A percentile compares a stretch with the other conserved stretches of the same genome.
phyloP scores from a whole-genome alignment of 2,888 invertebrate genomes.

The Pegoplata infirma region DNA sequence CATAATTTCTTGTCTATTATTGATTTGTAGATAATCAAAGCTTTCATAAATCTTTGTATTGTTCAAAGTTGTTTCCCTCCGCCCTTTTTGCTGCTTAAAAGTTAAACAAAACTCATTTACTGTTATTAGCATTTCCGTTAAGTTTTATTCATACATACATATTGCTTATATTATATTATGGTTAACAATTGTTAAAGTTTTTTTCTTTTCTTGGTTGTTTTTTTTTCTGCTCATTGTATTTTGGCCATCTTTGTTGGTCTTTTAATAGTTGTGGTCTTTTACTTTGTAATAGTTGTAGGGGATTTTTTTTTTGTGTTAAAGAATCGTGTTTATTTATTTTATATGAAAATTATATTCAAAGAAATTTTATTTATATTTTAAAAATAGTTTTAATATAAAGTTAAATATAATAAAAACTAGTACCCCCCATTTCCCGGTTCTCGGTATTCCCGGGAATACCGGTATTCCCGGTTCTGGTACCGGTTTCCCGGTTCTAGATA shows the following conservation, averaged over 20 bases:
- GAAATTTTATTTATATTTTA: neutral
- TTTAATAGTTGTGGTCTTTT: neutral
- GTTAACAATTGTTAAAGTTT: conserved; percentile 10
- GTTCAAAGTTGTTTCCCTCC: neutral
- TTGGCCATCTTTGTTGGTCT: conserved; percentile 20
- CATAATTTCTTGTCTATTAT: neutral
- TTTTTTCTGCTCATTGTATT: conserved; percentile 2
- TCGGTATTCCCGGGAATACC: too few relatives aligned
- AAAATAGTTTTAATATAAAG: neutral
- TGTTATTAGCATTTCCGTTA: conserved; percentile 34
- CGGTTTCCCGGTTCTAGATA: too few relatives aligned
- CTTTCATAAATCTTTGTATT: conserved; percentile 20
- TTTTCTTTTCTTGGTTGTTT: neutral
- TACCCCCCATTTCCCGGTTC: too few relatives aligned
- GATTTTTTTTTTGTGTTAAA: too few relatives aligned
- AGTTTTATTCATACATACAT: neutral
- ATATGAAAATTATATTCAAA: neutral
- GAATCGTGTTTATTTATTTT: neutral
- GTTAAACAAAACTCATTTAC: conserved; percentile 28
- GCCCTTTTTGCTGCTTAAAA: neutral
- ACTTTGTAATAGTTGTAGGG: neutral
- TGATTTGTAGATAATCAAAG: conserved; percentile 26
- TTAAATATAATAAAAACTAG: too few relatives aligned
- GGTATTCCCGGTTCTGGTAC: too few relatives aligned
- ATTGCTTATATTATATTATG: neutral